Conservation (phyloP, 1,140 invertebrate species). For the Potamilus streckersoni region DNA sequence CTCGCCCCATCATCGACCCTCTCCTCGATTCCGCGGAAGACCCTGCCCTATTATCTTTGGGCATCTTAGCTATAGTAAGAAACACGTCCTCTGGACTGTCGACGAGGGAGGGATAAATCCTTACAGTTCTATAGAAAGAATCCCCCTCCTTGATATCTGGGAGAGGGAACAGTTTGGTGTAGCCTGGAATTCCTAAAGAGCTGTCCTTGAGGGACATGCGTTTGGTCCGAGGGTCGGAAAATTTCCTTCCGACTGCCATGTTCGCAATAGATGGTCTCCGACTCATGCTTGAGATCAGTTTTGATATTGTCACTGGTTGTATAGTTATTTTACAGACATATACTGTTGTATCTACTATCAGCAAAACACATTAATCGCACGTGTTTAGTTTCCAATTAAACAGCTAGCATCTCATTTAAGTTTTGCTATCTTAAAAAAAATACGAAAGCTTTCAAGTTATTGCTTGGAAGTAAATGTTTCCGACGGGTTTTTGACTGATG, state of each 20-base stretch:
- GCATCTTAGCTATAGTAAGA: slow-evolving; percentile 25
- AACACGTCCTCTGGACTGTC: slow-evolving; percentile 38
- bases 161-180: slow-evolving; percentile 15
- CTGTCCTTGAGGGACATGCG: slow-evolving; percentile 40
- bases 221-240: slow-evolving; percentile 28
- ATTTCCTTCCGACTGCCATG: slow-evolving; percentile 13
- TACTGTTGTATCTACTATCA: too few relatives aligned
- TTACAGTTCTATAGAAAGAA: slow-evolving; percentile 41
- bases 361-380: too few relatives aligned
- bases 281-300: slow-evolving; percentile 2
- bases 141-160: slow-evolving; percentile 45
- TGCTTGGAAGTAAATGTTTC: too few relatives aligned
- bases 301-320: too few relatives aligned
- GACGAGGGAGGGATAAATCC: slow-evolving; percentile 37
- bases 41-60: slow-evolving; percentile 20
- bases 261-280: slow-evolving; percentile 20
- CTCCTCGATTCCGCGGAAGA: slow-evolving; percentile 32
- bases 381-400: too few relatives aligned
- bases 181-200: slow-evolving; percentile 17
- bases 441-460: too few relatives aligned
- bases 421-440: too few relatives aligned
- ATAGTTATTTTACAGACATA: too few relatives aligned
- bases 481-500: too few relatives aligned
- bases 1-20: slow-evolving; percentile 32
- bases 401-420: too few relatives aligned